These are phyloP conservation scores for Apostichopus japonicus DNA, from an alignment of 35 echinoderm and acorn worm species.

Conservation along the genomic window DNA sequence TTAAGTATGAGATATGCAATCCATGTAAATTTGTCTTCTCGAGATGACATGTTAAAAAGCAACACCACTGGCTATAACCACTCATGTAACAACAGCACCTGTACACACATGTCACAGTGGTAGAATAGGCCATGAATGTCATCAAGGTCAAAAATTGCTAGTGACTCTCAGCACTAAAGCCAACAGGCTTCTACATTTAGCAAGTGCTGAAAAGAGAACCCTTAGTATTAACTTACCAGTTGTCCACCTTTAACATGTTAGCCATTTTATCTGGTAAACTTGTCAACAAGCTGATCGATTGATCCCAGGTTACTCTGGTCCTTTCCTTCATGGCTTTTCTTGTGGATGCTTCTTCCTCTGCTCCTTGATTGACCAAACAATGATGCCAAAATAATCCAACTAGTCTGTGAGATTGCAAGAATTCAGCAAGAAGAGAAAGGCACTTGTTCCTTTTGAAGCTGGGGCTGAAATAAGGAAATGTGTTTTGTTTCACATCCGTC, in stretches of 20 bases:
- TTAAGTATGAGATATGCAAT: too few species aligned
- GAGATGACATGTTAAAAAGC: too few species aligned
- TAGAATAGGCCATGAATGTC: too few species aligned
- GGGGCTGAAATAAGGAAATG: slow-evolving; percentile 58
- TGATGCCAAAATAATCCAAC: slow-evolving; percentile 67
- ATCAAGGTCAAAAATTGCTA: too few species aligned
- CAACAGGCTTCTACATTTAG: not conserved
- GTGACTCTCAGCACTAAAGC: not conserved
- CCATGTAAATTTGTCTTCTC: too few species aligned
- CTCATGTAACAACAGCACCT: too few species aligned
- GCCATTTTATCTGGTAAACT: slow-evolving; percentile 91
- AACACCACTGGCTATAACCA: too few species aligned
- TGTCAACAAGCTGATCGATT: slow-evolving; percentile 68
- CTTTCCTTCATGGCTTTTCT: not conserved
- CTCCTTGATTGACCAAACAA: slow-evolving; percentile 53
- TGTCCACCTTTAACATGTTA: slow-evolving; percentile 78
- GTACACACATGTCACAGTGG: too few species aligned
- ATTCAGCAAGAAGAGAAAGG: slow-evolving; percentile 74
- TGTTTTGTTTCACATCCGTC: too few species aligned
- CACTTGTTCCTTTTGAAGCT: slow-evolving; percentile 95
- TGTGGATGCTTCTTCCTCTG: not conserved
- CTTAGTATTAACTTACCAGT: slow-evolving; percentile 50
- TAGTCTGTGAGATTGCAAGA: slow-evolving; percentile 61
- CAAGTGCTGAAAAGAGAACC: too few species aligned
- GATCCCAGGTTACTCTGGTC: slow-evolving; percentile 58